Base-by-base conservation (phyloP, 2,888 invertebrate species). In the Orthosia cruda region DNA sequence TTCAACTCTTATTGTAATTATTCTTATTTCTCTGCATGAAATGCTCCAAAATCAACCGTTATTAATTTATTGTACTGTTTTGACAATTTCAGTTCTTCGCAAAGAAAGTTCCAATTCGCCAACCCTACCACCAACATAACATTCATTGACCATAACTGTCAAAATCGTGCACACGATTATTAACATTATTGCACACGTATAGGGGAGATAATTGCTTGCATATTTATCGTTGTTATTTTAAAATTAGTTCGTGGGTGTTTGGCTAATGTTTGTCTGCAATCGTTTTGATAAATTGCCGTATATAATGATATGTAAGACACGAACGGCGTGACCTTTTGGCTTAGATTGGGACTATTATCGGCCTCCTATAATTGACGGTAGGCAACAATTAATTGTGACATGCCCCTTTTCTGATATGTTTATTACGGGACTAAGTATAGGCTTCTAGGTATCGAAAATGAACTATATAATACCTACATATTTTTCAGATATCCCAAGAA, bases 111-210 rank as follows among this genome's bases (percentile, higher is more conserved):
- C 16, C 12, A n/a, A 49, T 54, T 49, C 0, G 65, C 18, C 73
- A 87, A 69, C 88, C 88, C 86, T 87, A 82, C 23, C 5, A 4
- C 13, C 15, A 61, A 26, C 62, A 74, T 65, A 54, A 71, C 59
- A 67, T 64, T 74, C 76, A 77, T 45, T 84, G 77, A 68, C 73
- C 80, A 66, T 82, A 80, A 72, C 83, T 87, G 74, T 86, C 86
- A 82, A 84, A 83, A 84, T 87, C 81, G 72, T 87, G 86, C 82
- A 86, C 71, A 68, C 77, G 26, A 87, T 84, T 79, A 87, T 75
- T 75, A 78, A 77, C 84, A 77, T 84, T 87, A 68, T 61, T 74
- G 50, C 82, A 62, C 45, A 61, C 67, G 4, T 65, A 71, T 80
- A 87, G 54, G 59, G 78, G 62, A 68, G 67, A 70, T 84, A 80